Conservation (phyloP, 1,140 invertebrate genomes). For the Theocolax elegans region DNA sequence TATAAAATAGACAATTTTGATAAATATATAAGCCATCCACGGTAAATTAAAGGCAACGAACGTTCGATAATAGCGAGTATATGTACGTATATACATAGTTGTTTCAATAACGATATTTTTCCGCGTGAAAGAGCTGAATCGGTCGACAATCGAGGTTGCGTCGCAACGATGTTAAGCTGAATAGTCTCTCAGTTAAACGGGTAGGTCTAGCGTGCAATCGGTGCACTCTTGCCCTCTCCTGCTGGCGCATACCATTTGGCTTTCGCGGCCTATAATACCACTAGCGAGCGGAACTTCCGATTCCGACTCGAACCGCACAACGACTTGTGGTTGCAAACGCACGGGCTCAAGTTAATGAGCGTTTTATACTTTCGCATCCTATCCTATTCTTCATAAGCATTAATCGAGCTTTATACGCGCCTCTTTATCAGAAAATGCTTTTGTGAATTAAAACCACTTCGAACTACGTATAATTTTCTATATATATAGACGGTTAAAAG, state of each 20-base stretch:
- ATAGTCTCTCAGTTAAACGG: constrained; percentile 18
- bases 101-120: constrained; percentile 16
- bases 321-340: constrained; percentile 19
- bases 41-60: too few species aligned
- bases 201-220: background rate
- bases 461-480: too few species aligned
- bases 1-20: too few species aligned
- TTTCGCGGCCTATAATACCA: background rate
- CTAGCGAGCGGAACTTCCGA: constrained; percentile 29
- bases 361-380: constrained; percentile 28
- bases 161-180: background rate
- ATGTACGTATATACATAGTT: too few species aligned
- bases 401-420: too few species aligned
- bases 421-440: too few species aligned
- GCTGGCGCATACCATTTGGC: background rate
- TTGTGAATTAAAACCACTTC: too few species aligned
- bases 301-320: constrained; percentile 13
- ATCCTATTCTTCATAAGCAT: background rate
- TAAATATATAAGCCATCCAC: too few species aligned
- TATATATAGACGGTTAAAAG: too few species aligned
- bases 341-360: constrained; percentile 27
- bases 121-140: background rate
- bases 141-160: background rate
- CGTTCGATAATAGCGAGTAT: too few species aligned
- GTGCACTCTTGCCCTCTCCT: background rate